Base-by-base conservation (phyloP, 2,888 invertebrate species). In the Megalurothrips usitatus region DNA sequence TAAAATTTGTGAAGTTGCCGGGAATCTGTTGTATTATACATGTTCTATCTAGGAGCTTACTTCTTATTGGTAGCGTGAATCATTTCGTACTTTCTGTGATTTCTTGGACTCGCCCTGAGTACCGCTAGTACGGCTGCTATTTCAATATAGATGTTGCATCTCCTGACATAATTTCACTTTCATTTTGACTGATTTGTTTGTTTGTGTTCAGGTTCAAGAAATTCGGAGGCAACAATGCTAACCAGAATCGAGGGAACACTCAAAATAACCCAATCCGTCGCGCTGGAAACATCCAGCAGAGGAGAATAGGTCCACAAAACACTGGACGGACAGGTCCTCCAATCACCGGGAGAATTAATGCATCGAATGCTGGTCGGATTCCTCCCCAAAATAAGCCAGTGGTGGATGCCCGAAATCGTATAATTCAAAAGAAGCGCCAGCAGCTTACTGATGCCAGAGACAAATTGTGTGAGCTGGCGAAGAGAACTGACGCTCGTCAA, bases 371-470 rank as follows among this genome's bases (percentile, higher is more conserved):
- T 2, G 52, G 52, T 19, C 10, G 81, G 81, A 81, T 75, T 79
- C 83, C 80, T 81, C 82, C 58, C 81, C 34, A 2, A 82, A 14
- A 34, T 78, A 34, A 68, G 63, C 79, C 84, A 78, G 83, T 89
- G 49, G 87, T 88, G 6, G 95, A 95, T 89, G 95, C 94, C 26
- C 90, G 95, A 80, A 91, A 93, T 84, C 94, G 92, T 87, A 93
- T 95, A 75, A 92, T 94, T 83, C 92, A 92, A 79, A 94, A 94
- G 85, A 94, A 94, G 86, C 90, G 94, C 80, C 91, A 90, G 79
- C 92, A 92, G 85, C 91, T 95, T 47, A 90, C 90, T 0, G 95
- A 96, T 89, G 95, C 95, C 0, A 89, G 95, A 82, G 95, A 96
- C 84, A 93, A 94, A 85, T 88, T 96, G 80, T 91, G 92, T 6